Evolutionary conservation across 2,888 invertebrate species (phyloP).

Genomic region (Margaritifera margaritifera): DNA sequence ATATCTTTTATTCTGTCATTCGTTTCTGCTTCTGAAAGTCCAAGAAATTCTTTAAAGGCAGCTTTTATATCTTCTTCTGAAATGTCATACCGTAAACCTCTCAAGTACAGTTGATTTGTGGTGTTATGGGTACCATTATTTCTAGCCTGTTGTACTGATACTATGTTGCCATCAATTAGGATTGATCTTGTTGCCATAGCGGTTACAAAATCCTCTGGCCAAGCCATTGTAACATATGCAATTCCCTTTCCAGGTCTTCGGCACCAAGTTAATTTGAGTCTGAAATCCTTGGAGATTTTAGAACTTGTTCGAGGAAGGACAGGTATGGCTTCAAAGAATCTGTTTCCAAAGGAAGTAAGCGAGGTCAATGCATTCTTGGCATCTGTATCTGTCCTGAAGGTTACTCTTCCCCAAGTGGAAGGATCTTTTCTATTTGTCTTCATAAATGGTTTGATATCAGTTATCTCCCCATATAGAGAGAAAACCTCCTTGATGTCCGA

Average conservation of each 20-base stretch:
- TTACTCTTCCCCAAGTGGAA: conserved; percentile 53
- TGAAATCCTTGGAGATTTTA: conserved; percentile 20
- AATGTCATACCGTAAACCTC: conserved; percentile 17
- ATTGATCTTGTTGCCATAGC: conserved; percentile 1
- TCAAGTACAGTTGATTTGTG: conserved; percentile 18
- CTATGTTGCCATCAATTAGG: background rate
- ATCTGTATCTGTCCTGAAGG: conserved; percentile 33
- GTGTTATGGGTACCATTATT: no score
- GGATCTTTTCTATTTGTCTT: conserved; percentile 19
- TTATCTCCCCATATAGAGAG: conserved; percentile 35
- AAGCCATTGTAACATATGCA: conserved; percentile 42
- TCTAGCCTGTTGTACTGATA: no score
- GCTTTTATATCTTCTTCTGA: conserved; percentile 32
- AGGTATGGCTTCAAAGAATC: conserved; percentile 12
- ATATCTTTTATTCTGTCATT: conserved; percentile 15
- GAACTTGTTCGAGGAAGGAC: background rate
- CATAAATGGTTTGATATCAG: conserved; percentile 32
- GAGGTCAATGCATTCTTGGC: conserved; percentile 32
- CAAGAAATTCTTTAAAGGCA: conserved; percentile 15
- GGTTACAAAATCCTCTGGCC: conserved; percentile 29
- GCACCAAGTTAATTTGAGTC: conserved; percentile 48
- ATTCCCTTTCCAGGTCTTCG: conserved; percentile 45
- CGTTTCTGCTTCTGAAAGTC: background rate
- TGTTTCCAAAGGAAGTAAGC: conserved; percentile 14
- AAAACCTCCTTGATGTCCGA: conserved; percentile 8